These are phyloP conservation scores for Pheosia tremula DNA, from an alignment of 2,888 invertebrate genomes.

Conservation along the genomic window DNA sequence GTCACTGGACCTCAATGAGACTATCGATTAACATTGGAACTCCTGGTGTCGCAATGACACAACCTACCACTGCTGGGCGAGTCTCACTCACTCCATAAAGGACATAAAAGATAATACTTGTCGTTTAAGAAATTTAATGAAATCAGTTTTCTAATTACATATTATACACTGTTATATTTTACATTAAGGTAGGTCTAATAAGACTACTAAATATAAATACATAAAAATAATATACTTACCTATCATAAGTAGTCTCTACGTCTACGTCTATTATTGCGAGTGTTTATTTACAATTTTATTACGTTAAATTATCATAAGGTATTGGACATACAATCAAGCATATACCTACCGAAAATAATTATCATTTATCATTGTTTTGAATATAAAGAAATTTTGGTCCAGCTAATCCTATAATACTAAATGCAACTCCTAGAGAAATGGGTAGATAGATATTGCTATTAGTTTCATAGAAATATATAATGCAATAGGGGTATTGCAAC, in stretches of 20 bases:
- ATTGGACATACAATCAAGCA: constrained; percentile 73
- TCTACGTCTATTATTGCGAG: constrained; percentile 79
- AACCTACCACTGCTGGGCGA: no score
- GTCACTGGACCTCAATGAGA: no score
- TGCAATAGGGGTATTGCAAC: constrained; percentile 48
- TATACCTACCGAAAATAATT: constrained; percentile 52
- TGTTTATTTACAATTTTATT: constrained; percentile 69
- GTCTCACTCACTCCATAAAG: neutral
- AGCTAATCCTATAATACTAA: constrained; percentile 80
- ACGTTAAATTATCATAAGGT: constrained; percentile 44
- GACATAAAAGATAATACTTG: neutral
- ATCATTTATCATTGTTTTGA: constrained; percentile 65
- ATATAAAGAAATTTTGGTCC: constrained; percentile 82
- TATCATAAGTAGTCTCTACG: constrained; percentile 53
- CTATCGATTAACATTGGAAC: no score
- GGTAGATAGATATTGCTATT: constrained; percentile 72
- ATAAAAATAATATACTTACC: constrained; percentile 64
- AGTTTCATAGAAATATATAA: constrained; percentile 60
- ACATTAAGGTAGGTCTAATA: constrained; percentile 66
- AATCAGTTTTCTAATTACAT: constrained; percentile 82
- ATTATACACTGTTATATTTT: constrained; percentile 80
- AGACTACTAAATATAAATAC: constrained; percentile 75
- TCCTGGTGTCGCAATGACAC: no score
- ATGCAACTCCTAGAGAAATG: constrained; percentile 73
- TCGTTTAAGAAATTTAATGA: constrained; percentile 80